Evolutionary conservation across 2,113 vertebrate species (phyloP), one percentile per base, ranked within the genome.

Genomic region (Chloroceryle aenea): DNA sequence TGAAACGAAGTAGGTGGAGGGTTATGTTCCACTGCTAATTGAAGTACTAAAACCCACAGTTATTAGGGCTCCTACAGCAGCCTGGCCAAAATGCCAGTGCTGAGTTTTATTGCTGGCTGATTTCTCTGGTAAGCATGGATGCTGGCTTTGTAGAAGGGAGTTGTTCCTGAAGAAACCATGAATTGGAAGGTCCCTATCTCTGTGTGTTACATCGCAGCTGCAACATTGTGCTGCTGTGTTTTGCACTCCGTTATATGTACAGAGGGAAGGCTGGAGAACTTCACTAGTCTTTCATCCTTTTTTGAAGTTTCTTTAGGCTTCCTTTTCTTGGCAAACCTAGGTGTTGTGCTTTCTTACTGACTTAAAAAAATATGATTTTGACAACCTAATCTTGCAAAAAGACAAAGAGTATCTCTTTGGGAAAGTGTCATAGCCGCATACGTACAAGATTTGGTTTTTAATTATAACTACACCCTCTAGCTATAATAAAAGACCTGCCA

Each of bases 391-490:
- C 80, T 95, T 72, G 43, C 76, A 92, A 81, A 95, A 97, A 93
- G 80, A 74, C 19, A 16, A 72, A 95, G 61, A 73, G 80, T 53
- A 45, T 95, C 93, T 96, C 82, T 92, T 61, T 42, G 74, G 91
- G 63, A 94, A 96, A 94, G 83, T 89, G 66, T 94, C 93, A 80
- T 87, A 61, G 25, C 80, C 6, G n/a, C 96, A 88, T 64, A 32
- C 42, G 30, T 95, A 71, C 71, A 95, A 96, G 93, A 85, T 87
- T 87, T 89, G 84, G 55, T 7, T 95, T 97, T 97, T 97, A 97
- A 97, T 97, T 97, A 97, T 93, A 97, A 87, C 90, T 95, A 42
- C 80, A 89, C 74, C 87, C 84, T 97, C 93, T 73, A 96, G 89
- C 85, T 97, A 64, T 85, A 96, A 85, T 90, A 83, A 92, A 93